Evolutionary conservation across 2,113 vertebrate species (phyloP), one percentile per base, ranked within the genome.

Genomic region (Elephas maximus): DNA sequence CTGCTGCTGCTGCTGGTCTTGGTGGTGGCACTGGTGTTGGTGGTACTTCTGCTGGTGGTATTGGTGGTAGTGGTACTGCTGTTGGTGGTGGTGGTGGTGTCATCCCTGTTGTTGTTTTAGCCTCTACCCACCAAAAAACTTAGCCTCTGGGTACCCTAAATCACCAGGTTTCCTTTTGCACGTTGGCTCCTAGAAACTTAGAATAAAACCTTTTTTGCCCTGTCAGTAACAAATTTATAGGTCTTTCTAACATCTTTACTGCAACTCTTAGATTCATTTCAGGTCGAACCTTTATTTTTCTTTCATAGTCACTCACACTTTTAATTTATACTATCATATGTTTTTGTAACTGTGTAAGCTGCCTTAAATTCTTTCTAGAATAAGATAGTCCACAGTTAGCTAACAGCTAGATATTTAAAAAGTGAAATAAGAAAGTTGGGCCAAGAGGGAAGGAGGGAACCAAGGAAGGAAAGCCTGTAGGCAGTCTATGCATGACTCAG

Each of bases 121-220:
- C 28, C 81, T 57, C 1, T 76, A 37, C 37, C 37, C 37, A 37
- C 37, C 37, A 37, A 37, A 37, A 37, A 37, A 37, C 37, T 60
- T 80, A 74, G 69, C 28, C 81, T 57, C 1, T 76, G 63, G 79
- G 28, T 57, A 37, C 62, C 63, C 63, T 89, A 11, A 74, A 9
- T 90, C 76, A 79, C n/a, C 48, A 57, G 18, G 23, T 86, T 92
- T 82, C 48, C 48, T 90, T 87, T 95, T 91, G 88, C 78, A 85
- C 37, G 67, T 4, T 73, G 67, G 30, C 67, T 86, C 4, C n/a
- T 91, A 78, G 28, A 88, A 96, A 79, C 33, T 20, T 90, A 94
- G 74, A 94, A 44, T 90, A 44, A 87, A 57, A 48, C 37, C 2
- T 37, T 80, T 21, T 94, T 6, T 88, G 71, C 37, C 48, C 60